Evolutionary conservation across 2,113 vertebrate species (phyloP).

Genomic region (Numida meleagris): DNA sequence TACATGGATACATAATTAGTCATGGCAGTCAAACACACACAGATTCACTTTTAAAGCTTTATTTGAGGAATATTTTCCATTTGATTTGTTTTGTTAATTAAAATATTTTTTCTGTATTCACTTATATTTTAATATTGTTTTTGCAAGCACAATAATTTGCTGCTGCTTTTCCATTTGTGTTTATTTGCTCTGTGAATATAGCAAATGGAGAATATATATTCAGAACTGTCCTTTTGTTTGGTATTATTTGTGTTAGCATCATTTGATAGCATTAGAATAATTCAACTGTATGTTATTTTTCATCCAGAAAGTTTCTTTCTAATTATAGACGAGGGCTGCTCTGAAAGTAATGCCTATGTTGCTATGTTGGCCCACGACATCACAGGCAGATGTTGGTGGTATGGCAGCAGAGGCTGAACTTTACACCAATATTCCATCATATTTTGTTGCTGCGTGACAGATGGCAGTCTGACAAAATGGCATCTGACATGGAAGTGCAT

Average conservation of each 20-base stretch:
- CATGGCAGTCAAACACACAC: slow-evolving; percentile 82
- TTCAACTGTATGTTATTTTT: slow-evolving; percentile 34
- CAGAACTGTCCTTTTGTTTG: slow-evolving; percentile 64
- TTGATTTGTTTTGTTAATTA: slow-evolving; percentile 86
- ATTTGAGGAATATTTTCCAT: slow-evolving; percentile 84
- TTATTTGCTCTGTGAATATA: slow-evolving; percentile 61
- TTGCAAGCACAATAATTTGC: slow-evolving; percentile 72
- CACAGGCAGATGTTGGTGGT: too few relatives aligned
- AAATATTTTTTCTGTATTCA: slow-evolving; percentile 81
- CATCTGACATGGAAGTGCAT: too few relatives aligned
- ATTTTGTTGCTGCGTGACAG: too few relatives aligned
- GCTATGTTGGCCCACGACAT: too few relatives aligned
- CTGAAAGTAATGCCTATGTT: too few relatives aligned
- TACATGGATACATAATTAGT: slow-evolving; percentile 88
- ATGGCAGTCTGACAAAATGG: too few relatives aligned
- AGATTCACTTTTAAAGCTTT: slow-evolving; percentile 83
- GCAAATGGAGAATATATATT: slow-evolving; percentile 54
- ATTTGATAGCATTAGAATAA: slow-evolving; percentile 55
- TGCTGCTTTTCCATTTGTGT: slow-evolving; percentile 66
- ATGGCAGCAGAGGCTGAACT: too few relatives aligned
- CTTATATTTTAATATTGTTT: slow-evolving; percentile 82
- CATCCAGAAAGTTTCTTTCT: slow-evolving; percentile 53
- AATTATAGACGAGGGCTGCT: not conserved
- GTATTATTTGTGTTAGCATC: slow-evolving; percentile 62
- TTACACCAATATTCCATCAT: too few relatives aligned